Evolutionary conservation across 2,797 vertebrate species (phyloP).

Genomic region (Scolopax bukidnonensis): DNA sequence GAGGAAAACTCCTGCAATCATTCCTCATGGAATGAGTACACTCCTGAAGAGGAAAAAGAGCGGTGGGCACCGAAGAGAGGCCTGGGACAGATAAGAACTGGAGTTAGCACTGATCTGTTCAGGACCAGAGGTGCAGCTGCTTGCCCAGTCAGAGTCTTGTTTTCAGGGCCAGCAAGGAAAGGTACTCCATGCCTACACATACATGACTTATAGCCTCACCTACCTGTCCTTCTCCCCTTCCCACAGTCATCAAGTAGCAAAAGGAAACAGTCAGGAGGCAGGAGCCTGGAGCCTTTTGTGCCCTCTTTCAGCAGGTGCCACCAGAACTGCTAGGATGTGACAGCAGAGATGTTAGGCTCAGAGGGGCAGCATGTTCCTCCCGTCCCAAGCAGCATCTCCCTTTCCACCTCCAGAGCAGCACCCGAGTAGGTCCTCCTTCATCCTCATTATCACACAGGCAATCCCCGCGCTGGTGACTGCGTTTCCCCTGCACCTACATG

Average conservation of each 20-base stretch:
- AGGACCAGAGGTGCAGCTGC: not conserved
- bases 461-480: accelerated
- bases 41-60: not conserved
- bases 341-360: not conserved
- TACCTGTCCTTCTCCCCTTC: not conserved
- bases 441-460: not conserved
- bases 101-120: not conserved
- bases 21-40: not conserved
- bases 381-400: accelerated
- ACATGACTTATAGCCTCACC: not conserved
- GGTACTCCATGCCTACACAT: not conserved
- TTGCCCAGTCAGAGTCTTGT: not conserved
- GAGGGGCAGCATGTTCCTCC: accelerated
- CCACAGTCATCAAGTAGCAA: accelerated
- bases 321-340: not conserved
- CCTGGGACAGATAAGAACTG: not conserved
- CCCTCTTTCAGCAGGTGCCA: not conserved
- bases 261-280: not conserved
- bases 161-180: not conserved
- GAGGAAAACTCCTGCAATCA: not conserved
- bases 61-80: not conserved
- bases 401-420: accelerated
- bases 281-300: not conserved
- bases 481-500: not conserved
- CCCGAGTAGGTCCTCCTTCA: not conserved